phyloP scores from a whole-genome alignment of 2,888 invertebrate genomes.

The Lutraria lutraria region DNA sequence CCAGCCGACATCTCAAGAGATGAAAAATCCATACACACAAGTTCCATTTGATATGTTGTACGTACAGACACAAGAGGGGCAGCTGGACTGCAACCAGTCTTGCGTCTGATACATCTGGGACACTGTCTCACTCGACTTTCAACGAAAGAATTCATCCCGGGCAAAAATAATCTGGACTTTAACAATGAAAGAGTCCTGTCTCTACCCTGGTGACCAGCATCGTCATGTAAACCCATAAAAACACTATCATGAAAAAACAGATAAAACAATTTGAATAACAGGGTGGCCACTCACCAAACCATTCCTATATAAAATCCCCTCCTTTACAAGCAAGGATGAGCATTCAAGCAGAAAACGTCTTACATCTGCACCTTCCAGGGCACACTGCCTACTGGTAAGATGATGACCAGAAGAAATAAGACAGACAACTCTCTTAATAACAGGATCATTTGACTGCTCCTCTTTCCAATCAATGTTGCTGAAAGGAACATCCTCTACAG shows the following conservation, averaged over 20 bases:
- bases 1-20: neutral
- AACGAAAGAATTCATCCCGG: neutral
- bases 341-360: too few species aligned
- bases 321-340: too few species aligned
- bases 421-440: too few species aligned
- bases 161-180: slow-evolving; percentile 24
- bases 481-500: neutral
- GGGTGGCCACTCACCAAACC: neutral
- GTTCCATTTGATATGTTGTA: neutral
- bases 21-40: neutral
- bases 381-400: too few species aligned
- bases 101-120: slow-evolving; percentile 14
- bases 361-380: too few species aligned
- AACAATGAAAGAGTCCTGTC: too few species aligned
- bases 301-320: too few species aligned
- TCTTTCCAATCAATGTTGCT: slow-evolving; percentile 22
- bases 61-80: too few species aligned
- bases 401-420: too few species aligned
- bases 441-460: too few species aligned
- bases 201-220: slow-evolving; percentile 28
- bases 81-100: neutral
- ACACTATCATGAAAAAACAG: neutral
- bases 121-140: slow-evolving; percentile 1
- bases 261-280: slow-evolving; percentile 1
- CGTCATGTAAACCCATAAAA: slow-evolving; percentile 15